phyloP scores from a whole-genome alignment of 2,797 vertebrate genomes.

The Chiloscyllium punctatum region DNA sequence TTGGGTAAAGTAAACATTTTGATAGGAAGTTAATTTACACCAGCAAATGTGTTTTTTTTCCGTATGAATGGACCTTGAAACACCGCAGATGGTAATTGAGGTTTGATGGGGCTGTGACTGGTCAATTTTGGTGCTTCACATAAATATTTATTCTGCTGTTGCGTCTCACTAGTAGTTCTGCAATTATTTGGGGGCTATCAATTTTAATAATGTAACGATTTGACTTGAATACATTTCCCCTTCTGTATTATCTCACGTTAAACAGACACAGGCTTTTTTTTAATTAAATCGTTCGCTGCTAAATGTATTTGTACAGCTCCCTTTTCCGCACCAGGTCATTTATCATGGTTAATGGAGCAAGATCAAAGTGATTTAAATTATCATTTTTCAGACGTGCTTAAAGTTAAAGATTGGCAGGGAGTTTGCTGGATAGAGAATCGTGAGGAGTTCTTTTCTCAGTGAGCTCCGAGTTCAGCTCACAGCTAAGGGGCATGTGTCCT shows the following conservation, averaged over 20 bases:
- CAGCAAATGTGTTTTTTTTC: slow-evolving; percentile 22
- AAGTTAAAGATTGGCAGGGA: slow-evolving; percentile 12
- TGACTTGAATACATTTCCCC: slow-evolving; percentile 12
- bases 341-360: slow-evolving; percentile 21
- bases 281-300: slow-evolving; percentile 32
- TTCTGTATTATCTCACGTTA: slow-evolving; percentile 29
- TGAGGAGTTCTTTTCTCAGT: neutral
- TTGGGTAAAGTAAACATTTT: slow-evolving; percentile 7
- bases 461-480: neutral
- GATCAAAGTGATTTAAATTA: slow-evolving; percentile 12
- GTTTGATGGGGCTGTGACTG: slow-evolving; percentile 3
- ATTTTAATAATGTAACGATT: slow-evolving; percentile 20
- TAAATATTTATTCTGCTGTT: slow-evolving; percentile 27
- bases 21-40: neutral
- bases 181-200: slow-evolving; percentile 20
- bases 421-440: neutral
- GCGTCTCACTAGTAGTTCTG: neutral
- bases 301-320: slow-evolving; percentile 22
- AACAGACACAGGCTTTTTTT: neutral
- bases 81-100: neutral
- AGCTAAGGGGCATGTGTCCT: neutral
- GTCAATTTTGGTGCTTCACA: neutral
- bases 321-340: neutral
- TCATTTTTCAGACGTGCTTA: slow-evolving; percentile 3
- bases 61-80: slow-evolving; percentile 13